These are phyloP conservation scores for Chondrilla cf. caribensis DNA, from an alignment of 37 sponge, comb jelly and placozoan species.

Conservation along the genomic window DNA sequence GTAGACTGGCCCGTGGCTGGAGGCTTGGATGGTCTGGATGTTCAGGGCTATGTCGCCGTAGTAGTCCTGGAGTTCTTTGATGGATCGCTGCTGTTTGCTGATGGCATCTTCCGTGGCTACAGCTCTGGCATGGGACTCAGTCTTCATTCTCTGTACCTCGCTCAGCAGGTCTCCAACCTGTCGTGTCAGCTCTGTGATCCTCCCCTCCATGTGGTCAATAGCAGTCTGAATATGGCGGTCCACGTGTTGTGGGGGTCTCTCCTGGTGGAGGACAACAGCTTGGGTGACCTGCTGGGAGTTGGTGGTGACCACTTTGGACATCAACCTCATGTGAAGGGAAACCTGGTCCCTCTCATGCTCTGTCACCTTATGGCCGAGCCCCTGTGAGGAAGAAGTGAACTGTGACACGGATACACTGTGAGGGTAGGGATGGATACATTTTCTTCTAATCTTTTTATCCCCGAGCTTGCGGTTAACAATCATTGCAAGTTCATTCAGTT, in stretches of 20 bases:
- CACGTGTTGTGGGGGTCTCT: too few relatives aligned
- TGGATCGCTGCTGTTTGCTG: constrained; percentile 26
- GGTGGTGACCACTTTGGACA: not conserved
- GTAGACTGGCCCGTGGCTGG: constrained; percentile 61
- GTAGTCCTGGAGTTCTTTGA: constrained; percentile 53
- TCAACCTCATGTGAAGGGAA: not conserved
- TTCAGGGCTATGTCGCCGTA: constrained; percentile 52
- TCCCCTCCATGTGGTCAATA: not conserved
- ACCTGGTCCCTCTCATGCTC: not conserved
- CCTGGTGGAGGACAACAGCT: too few relatives aligned
- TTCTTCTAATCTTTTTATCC: too few relatives aligned
- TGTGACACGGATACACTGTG: too few relatives aligned
- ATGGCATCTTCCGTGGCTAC: constrained; percentile 22
- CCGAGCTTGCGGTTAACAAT: too few relatives aligned
- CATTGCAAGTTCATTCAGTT: too few relatives aligned
- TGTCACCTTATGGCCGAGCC: too few relatives aligned
- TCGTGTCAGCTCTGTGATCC: constrained; percentile 15
- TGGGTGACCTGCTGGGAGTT: too few relatives aligned
- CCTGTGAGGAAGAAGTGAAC: too few relatives aligned
- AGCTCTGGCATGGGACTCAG: not conserved
- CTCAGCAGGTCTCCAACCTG: constrained; percentile 15
- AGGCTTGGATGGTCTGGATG: constrained; percentile 70
- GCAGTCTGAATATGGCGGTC: not conserved
- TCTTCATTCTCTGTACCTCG: not conserved
- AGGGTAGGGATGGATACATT: too few relatives aligned